A percentile compares a stretch with the other conserved stretches of the same genome.
These are phyloP conservation scores for Selenia dentaria DNA, from an alignment of 2,888 invertebrate species.

Conservation along the genomic window DNA sequence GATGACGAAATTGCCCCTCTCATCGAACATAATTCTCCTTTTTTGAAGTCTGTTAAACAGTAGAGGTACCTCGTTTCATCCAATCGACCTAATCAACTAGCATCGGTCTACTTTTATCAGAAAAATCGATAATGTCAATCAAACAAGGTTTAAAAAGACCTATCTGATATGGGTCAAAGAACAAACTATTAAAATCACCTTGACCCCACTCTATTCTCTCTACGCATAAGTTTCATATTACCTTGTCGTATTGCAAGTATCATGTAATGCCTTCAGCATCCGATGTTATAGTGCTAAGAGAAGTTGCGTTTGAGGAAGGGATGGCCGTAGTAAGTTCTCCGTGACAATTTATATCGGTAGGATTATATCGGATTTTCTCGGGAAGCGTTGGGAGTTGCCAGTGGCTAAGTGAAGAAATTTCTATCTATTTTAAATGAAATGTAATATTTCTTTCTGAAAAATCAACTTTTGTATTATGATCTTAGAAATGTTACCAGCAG, in stretches of 20 bases:
- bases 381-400: slow-evolving; percentile 34
- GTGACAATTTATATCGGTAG: slow-evolving; percentile 45
- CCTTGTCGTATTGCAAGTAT: background rate
- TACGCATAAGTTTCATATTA: slow-evolving; percentile 15
- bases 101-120: slow-evolving; percentile 4
- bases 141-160: slow-evolving; percentile 14
- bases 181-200: slow-evolving; percentile 1
- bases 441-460: too few species aligned
- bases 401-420: background rate
- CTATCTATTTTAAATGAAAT: too few species aligned
- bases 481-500: too few species aligned
- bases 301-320: slow-evolving; percentile 26
- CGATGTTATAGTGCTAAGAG: slow-evolving; percentile 41
- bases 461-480: too few species aligned
- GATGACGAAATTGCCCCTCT: too few species aligned
- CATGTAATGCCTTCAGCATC: slow-evolving; percentile 36
- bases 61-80: too few species aligned
- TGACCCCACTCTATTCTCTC: background rate
- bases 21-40: too few species aligned
- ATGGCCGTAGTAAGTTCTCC: slow-evolving; percentile 34
- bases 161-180: background rate
- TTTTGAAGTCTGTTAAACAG: too few species aligned
- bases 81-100: background rate
- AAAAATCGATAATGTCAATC: slow-evolving; percentile 24
- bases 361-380: slow-evolving; percentile 43